These are phyloP conservation scores for Oryzias sinensis DNA, from an alignment of 2,797 vertebrate species.

Conservation along the genomic window DNA sequence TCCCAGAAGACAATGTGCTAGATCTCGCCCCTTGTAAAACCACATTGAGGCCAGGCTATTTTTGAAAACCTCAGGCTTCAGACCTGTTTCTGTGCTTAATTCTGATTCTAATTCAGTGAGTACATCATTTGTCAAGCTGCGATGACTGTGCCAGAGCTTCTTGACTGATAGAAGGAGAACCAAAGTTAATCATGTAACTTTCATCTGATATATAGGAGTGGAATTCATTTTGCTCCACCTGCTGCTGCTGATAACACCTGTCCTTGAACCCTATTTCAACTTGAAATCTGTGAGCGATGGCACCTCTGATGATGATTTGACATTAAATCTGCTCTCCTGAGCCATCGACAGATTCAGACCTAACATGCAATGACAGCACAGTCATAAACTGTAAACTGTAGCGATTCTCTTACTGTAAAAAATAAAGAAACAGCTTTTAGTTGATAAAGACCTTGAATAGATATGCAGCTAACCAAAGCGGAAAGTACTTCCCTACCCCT, in stretches of 20 bases:
- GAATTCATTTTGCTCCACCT: conserved; percentile 36
- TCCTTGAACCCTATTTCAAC: conserved; percentile 64
- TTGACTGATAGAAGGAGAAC: conserved; percentile 48
- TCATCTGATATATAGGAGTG: conserved; percentile 25
- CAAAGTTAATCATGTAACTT: conserved; percentile 51
- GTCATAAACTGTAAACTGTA: neutral
- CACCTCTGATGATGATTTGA: conserved; percentile 26
- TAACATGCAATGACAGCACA: conserved; percentile 1
- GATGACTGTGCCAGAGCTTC: conserved; percentile 37
- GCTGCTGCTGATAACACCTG: conserved; percentile 47
- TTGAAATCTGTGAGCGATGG: conserved; percentile 20
- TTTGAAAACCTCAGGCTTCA: conserved; percentile 60
- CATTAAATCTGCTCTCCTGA: conserved; percentile 20
- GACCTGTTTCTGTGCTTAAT: conserved; percentile 62
- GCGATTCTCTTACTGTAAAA: conserved; percentile 33
- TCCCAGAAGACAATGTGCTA: conserved; percentile 67
- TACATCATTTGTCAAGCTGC: conserved; percentile 41
- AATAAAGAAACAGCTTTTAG: conserved; percentile 18
- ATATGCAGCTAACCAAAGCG: conserved; percentile 44
- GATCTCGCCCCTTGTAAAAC: conserved; percentile 58
- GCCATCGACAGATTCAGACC: neutral
- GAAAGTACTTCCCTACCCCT: conserved; percentile 7
- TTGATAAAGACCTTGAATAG: conserved; percentile 40
- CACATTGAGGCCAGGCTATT: conserved; percentile 70
- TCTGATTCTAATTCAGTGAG: conserved; percentile 59